Evolutionary conservation across 2,888 invertebrate species (phyloP).

Genomic region (Molanna angustata): DNA sequence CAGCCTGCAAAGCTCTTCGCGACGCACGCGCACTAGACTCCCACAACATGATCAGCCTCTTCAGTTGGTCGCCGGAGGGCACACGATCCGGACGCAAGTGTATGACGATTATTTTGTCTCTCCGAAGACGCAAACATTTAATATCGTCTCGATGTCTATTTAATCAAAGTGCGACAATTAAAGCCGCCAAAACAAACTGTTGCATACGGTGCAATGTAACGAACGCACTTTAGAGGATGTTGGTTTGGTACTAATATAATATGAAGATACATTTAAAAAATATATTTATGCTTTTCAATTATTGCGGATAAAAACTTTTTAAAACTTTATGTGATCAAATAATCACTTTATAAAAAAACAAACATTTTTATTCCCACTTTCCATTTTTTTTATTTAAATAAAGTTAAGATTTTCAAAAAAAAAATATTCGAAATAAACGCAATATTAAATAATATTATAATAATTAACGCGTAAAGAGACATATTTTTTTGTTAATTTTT

Average conservation of each 20-base stretch:
- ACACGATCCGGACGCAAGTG: slow-evolving; percentile 19
- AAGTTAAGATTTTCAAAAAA: no score
- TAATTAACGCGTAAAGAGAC: no score
- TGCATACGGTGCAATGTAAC: slow-evolving; percentile 11
- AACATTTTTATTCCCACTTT: no score
- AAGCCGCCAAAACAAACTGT: slow-evolving; percentile 15
- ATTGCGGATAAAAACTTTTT: no score
- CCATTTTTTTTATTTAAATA: no score
- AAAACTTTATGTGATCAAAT: no score
- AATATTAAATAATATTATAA: no score
- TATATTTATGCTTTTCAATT: no score
- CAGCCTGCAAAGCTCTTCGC: slow-evolving; percentile 13
- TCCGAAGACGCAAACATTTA: not conserved
- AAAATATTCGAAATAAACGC: no score
- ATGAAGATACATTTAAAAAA: no score
- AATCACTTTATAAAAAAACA: no score
- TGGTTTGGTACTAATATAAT: slow-evolving; percentile 1
- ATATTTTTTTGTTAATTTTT: no score
- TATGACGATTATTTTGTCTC: not conserved
- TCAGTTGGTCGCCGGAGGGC: slow-evolving; percentile 22
- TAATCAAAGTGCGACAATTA: slow-evolving; percentile 18
- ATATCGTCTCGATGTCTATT: slow-evolving; percentile 15
- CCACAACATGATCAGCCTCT: slow-evolving; percentile 13
- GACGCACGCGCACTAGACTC: slow-evolving; percentile 14
- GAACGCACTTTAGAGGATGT: slow-evolving; percentile 3